phyloP scores from a whole-genome alignment of 1,140 invertebrate species.

The Drosophila murphyi region DNA sequence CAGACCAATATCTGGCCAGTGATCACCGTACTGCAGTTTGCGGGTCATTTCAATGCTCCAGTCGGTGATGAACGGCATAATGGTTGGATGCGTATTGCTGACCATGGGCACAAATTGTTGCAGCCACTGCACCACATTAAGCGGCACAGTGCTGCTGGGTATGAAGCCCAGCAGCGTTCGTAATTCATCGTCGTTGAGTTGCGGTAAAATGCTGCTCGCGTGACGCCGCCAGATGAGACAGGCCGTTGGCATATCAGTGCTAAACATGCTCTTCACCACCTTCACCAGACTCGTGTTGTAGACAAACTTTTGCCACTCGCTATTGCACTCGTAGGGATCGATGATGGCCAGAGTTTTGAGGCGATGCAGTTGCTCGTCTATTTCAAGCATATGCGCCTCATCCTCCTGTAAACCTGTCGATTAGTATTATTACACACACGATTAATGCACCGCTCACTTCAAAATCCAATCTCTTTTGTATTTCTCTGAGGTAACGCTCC shows the following conservation, averaged over 20 bases:
- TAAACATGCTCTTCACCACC: constrained; percentile 67
- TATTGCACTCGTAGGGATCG: constrained; percentile 80
- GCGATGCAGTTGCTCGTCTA: constrained; percentile 77
- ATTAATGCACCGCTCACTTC: constrained; percentile 44
- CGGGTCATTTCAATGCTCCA: constrained; percentile 80
- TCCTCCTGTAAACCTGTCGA: constrained; percentile 51
- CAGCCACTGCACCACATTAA: constrained; percentile 78
- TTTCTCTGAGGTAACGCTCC: constrained; percentile 66
- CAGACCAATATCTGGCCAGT: constrained; percentile 81
- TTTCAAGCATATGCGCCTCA: constrained; percentile 66
- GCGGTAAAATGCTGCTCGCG: constrained; percentile 64
- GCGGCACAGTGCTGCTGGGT: constrained; percentile 68
- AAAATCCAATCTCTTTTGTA: constrained; percentile 62
- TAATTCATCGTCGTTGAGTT: constrained; percentile 64
- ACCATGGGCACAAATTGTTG: constrained; percentile 75
- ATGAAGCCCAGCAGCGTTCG: constrained; percentile 67
- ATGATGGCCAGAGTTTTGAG: constrained; percentile 78
- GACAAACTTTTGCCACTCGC: constrained; percentile 82
- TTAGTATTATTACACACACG: not conserved
- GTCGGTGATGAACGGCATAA: constrained; percentile 75
- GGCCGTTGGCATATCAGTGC: constrained; percentile 69
- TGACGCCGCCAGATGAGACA: constrained; percentile 82
- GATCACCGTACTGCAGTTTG: constrained; percentile 70
- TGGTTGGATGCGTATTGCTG: constrained; percentile 72
- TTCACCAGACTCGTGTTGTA: constrained; percentile 73